Base-by-base conservation (phyloP, 2,113 vertebrate genomes). In the Gymnocephalus cernua region DNA sequence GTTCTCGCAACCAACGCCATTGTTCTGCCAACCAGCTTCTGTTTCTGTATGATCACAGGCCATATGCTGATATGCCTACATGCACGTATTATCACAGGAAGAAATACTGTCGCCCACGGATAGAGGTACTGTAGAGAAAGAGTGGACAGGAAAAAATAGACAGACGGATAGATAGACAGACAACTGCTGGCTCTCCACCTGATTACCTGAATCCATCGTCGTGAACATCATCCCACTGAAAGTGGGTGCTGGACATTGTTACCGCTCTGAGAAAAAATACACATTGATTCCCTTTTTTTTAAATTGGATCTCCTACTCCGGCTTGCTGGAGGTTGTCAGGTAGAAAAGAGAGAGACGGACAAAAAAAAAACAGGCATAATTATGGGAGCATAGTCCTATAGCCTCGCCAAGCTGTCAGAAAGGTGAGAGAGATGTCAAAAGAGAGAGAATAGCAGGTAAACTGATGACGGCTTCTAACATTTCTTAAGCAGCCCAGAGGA, bases 51-150 rank as follows among this genome's bases (percentile, higher is more conserved):
- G 70, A 88, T 84, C 66, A 69, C 59, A 77, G 63, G 67, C 89
- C 91, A 89, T 92, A 93, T 92, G 89, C 59, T 88, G 82, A 86
- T 85, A 90, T 85, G 86, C 76, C 80, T 73, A 76, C 76, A 47
- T 29, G 59, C 74, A 56, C 59, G 12, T 35, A 54, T 82, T 59
- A 38, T 21, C 44, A 15, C 21, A 21, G 65, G 23, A 38, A 82
- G 45, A 81, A 83, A 79, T 23, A 53, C 50, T 23, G 64, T 44
- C 85, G 67, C 88, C 88, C 84, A 93, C 84, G 4, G 48, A 65
- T 16, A 51, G 14, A 82, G 16, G 59, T 41, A 41, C 38, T 41
- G 38, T 23, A 23, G 23, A 70, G 48, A 66, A 25, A 53, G 4
- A 44, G 51, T 73, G 23, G 15, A 23, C 18, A 54, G 45, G 50